Conservation (phyloP, 2,113 vertebrate species). For the Poeciliopsis turrubarensis region DNA sequence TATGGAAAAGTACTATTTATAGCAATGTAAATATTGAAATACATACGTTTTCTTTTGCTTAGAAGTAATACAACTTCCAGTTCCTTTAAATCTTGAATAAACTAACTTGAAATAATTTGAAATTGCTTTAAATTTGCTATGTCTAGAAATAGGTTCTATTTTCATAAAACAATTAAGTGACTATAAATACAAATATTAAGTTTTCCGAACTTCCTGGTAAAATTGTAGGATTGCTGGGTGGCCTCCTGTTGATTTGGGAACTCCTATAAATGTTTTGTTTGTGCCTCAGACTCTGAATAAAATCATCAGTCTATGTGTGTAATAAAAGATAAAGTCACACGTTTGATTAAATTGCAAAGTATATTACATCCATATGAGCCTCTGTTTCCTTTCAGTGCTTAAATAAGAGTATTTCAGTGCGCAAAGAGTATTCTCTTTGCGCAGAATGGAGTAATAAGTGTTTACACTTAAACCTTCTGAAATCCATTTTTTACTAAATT, state of each 20-base stretch:
- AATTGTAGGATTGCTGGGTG: not conserved
- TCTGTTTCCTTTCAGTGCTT: too few species aligned
- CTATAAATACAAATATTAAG: not conserved
- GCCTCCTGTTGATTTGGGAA: not conserved
- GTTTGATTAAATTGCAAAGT: too few species aligned
- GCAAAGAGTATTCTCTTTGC: too few species aligned
- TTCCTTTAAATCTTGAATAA: not conserved
- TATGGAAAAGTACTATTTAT: too few species aligned
- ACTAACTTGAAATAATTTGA: not conserved
- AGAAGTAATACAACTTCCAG: not conserved
- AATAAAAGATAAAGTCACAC: too few species aligned
- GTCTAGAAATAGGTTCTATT: too few species aligned
- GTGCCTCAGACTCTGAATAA: not conserved
- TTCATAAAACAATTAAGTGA: too few species aligned
- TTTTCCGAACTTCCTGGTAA: not conserved
- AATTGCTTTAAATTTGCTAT: not conserved
- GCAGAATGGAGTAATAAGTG: too few species aligned
- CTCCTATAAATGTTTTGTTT: not conserved
- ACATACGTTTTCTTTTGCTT: not conserved
- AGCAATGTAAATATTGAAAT: not conserved
- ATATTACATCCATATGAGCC: too few species aligned
- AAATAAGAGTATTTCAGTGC: too few species aligned
- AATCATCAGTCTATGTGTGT: too few species aligned
- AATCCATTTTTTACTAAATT: constrained; percentile 1
- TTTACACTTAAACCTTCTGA: not conserved